Percentiles rank a stretch among this genome's conserved stretches.
Evolutionary conservation across 2,888 invertebrate species (phyloP).

Genomic region (Gisinianus flammeolus): DNA sequence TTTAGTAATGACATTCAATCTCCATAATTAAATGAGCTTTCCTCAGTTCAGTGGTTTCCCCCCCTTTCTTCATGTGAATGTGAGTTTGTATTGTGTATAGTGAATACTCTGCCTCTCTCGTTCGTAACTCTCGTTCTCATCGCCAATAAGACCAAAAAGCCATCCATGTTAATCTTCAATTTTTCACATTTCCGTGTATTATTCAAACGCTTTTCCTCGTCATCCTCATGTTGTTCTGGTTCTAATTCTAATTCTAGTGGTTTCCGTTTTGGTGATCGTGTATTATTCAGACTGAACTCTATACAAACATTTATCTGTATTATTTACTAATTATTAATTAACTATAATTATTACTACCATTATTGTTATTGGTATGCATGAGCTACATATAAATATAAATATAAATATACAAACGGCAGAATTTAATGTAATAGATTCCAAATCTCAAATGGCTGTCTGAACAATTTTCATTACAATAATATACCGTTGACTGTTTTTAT

Average conservation of each 20-base stretch:
- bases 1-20: conserved; percentile 23
- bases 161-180: background rate
- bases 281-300: conserved; percentile 13
- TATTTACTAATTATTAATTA: background rate
- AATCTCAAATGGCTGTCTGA: too few species aligned
- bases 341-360: background rate
- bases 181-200: background rate
- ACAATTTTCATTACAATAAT: too few species aligned
- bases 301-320: background rate
- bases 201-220: background rate
- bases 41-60: conserved; percentile 18
- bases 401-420: too few species aligned
- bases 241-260: too few species aligned
- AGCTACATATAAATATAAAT: background rate
- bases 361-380: background rate
- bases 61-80: background rate
- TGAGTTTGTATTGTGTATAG: background rate
- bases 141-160: too few species aligned
- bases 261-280: background rate
- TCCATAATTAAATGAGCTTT: conserved; percentile 19
- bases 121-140: background rate
- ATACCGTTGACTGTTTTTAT: conserved; percentile 8
- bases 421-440: too few species aligned
- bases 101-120: background rate
- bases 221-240: background rate